These are phyloP conservation scores for Hylomyscus alleni DNA, from an alignment of 2,797 vertebrate genomes.

Conservation along the genomic window DNA sequence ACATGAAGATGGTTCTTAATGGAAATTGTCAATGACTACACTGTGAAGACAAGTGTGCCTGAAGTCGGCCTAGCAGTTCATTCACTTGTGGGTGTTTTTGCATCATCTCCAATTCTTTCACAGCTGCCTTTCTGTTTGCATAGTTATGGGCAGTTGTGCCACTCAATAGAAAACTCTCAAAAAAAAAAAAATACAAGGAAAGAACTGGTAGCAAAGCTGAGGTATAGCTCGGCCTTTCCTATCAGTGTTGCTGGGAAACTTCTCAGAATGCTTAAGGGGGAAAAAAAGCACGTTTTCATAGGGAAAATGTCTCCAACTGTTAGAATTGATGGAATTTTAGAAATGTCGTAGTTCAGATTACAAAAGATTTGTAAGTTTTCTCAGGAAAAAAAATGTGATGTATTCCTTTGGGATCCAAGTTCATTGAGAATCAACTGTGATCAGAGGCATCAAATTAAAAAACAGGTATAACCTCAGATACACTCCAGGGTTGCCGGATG, in stretches of 20 bases:
- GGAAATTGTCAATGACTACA: conserved; percentile 70
- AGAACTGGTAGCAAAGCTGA: conserved; percentile 80
- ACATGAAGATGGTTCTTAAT: conserved; percentile 45
- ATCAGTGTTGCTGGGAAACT: conserved; percentile 85
- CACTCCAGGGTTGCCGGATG: conserved; percentile 71
- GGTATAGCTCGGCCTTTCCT: conserved; percentile 82
- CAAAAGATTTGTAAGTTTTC: conserved; percentile 81
- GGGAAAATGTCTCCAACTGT: conserved; percentile 88
- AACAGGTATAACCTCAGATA: conserved; percentile 83
- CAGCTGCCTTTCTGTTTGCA: conserved; percentile 78
- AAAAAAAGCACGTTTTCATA: conserved; percentile 83
- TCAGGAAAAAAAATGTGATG: conserved; percentile 79
- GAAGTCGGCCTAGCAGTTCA: conserved; percentile 61
- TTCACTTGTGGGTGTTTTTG: conserved; percentile 72
- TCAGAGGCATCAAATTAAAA: conserved; percentile 82
- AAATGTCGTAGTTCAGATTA: conserved; percentile 86
- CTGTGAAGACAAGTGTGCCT: conserved; percentile 34
- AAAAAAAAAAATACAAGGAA: conserved; percentile 70
- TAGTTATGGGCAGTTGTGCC: conserved; percentile 79
- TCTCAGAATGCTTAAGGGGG: conserved; percentile 82
- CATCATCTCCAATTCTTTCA: conserved; percentile 67
- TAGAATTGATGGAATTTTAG: conserved; percentile 88
- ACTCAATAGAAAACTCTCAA: conserved; percentile 65
- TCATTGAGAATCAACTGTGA: conserved; percentile 79
- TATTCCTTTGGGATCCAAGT: conserved; percentile 84